Percentiles rank a stretch among this genome's conserved stretches.
Conservation (phyloP, 2,888 invertebrate genomes). For the Lydus trimaculatus region DNA sequence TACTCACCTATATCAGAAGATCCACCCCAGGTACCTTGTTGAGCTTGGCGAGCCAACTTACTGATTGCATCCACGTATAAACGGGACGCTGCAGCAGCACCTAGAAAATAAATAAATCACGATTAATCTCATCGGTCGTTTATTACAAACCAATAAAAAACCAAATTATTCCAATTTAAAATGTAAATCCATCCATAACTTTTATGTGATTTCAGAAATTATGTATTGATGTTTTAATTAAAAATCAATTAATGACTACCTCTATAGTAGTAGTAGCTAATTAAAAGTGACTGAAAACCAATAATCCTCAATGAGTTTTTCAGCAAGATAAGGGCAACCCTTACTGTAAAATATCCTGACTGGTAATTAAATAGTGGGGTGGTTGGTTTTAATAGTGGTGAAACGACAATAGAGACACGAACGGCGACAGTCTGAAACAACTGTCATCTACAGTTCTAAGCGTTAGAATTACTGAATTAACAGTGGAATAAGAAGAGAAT, state of each 20-base stretch:
- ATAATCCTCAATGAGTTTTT: background rate
- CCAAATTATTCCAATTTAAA: background rate
- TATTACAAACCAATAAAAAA: background rate
- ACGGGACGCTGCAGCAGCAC: conserved; percentile 87
- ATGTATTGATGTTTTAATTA: background rate
- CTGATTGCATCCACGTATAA: conserved; percentile 88
- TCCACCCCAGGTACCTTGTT: conserved; percentile 89
- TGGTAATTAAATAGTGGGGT: conserved; percentile 18
- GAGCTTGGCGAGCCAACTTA: conserved; percentile 87
- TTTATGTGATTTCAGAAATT: background rate
- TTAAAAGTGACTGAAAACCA: background rate
- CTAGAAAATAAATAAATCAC: conserved; percentile 62
- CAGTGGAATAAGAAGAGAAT: no score
- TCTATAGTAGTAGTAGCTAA: background rate
- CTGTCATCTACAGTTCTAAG: conserved; percentile 34
- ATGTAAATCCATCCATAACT: background rate
- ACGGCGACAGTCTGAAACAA: conserved; percentile 31
- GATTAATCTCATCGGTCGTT: background rate
- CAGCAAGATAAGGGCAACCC: conserved; percentile 4
- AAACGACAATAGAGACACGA: conserved; percentile 28
- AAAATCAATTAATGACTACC: background rate
- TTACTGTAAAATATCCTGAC: conserved; percentile 19
- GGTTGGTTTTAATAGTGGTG: conserved; percentile 7
- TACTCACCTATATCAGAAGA: conserved; percentile 88
- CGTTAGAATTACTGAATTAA: conserved; percentile 34